Percentiles rank a stretch among this genome's conserved stretches.
phyloP scores from a whole-genome alignment of 2,888 invertebrate genomes.

The Polydrusus pterygomalis region DNA sequence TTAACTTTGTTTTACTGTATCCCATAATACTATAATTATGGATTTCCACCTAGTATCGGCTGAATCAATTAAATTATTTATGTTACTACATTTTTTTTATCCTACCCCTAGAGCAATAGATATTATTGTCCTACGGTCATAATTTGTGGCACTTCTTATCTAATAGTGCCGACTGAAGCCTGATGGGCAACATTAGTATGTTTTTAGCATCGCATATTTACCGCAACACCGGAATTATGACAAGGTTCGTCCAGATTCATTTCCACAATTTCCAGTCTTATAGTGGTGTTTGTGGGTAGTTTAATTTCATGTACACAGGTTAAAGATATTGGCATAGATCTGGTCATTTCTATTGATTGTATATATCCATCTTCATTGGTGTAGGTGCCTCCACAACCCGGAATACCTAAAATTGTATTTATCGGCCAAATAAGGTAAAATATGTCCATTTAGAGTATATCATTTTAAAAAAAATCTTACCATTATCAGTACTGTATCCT shows the following conservation, averaged over 20 bases:
- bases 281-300: constrained; percentile 77
- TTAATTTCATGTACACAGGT: constrained; percentile 88
- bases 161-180: background rate
- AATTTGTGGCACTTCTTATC: too few species aligned
- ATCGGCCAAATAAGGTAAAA: background rate
- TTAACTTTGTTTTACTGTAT: too few species aligned
- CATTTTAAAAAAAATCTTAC: constrained; percentile 70
- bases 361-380: constrained; percentile 80
- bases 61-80: too few species aligned
- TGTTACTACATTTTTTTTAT: too few species aligned
- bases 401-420: constrained; percentile 75
- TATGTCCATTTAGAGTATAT: too few species aligned
- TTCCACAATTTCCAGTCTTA: constrained; percentile 79
- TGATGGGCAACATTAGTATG: too few species aligned
- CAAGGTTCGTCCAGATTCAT: constrained; percentile 80
- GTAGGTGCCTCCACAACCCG: constrained; percentile 88
- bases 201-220: constrained; percentile 64
- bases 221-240: constrained; percentile 80
- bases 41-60: too few species aligned
- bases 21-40: too few species aligned
- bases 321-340: constrained; percentile 71
- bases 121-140: too few species aligned
- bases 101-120: too few species aligned
- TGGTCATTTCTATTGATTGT: constrained; percentile 70
- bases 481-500: constrained; percentile 81